Evolutionary conservation across 64 coral and sea anemone genomes (phyloP).

Genomic region (Catalaphyllia jardinei): DNA sequence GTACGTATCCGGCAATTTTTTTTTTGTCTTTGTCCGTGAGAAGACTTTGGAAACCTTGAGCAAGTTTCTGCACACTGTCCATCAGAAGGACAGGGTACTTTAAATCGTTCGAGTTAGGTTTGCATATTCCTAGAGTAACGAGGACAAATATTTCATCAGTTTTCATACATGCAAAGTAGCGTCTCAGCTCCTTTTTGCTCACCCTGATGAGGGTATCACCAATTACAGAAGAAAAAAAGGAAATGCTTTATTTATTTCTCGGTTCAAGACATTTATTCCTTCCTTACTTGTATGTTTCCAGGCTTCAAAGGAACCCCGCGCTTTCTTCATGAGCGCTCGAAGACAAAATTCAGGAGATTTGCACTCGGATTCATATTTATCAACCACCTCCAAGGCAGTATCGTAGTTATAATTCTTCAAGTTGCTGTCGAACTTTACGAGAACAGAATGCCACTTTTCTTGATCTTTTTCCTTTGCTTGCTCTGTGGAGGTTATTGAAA

Average conservation of each 20-base stretch:
- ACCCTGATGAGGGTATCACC: too few species aligned
- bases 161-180: too few species aligned
- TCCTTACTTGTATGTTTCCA: constrained; percentile 1
- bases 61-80: constrained; percentile 1
- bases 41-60: not conserved
- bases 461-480: not conserved
- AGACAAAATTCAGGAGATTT: not conserved
- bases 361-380: not conserved
- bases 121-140: not conserved
- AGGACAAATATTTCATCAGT: not conserved
- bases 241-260: not conserved
- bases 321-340: constrained; percentile 14
- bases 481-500: not conserved
- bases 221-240: too few species aligned
- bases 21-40: constrained; percentile 32
- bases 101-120: not conserved
- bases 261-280: not conserved
- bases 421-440: not conserved
- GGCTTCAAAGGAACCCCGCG: not conserved
- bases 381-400: not conserved
- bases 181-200: too few species aligned
- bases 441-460: not conserved
- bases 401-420: not conserved
- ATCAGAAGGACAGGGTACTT: constrained; percentile 28
- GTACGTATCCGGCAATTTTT: constrained; percentile 1